Evolutionary conservation across 2,113 vertebrate species (phyloP).

Genomic region (Alligator mississippiensis): DNA sequence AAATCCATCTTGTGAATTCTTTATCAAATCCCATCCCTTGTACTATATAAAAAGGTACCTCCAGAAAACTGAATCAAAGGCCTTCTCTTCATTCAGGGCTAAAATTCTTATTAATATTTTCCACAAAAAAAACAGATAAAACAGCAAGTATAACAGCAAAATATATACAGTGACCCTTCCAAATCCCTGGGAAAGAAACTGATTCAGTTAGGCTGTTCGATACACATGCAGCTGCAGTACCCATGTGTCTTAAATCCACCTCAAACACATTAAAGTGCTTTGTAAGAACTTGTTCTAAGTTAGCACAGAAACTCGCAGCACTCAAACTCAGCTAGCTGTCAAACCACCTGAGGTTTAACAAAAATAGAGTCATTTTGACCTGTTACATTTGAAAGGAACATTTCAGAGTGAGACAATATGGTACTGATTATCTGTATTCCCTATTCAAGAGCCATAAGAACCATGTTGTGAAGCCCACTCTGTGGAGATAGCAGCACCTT

Average conservation of each 20-base stretch:
- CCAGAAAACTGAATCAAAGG: no score
- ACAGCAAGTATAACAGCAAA: background rate
- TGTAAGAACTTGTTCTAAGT: background rate
- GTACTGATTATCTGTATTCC: background rate
- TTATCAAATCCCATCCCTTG: no score
- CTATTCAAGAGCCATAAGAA: background rate
- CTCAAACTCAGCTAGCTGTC: background rate
- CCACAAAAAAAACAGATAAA: background rate
- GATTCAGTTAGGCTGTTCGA: background rate
- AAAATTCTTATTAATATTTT: background rate
- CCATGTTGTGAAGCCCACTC: background rate
- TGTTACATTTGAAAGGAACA: background rate
- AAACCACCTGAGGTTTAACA: background rate
- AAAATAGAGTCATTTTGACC: background rate
- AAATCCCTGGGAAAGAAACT: background rate
- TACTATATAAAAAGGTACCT: no score
- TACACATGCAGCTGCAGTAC: background rate
- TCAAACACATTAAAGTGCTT: background rate
- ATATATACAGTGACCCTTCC: accelerated
- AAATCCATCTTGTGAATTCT: no score
- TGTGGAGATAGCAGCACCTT: background rate
- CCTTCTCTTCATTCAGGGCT: no score
- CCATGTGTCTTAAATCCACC: background rate
- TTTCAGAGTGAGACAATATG: background rate
- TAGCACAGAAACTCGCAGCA: accelerated